Base-by-base conservation (phyloP, 2,797 vertebrate genomes). In the Naso thynnoides region DNA sequence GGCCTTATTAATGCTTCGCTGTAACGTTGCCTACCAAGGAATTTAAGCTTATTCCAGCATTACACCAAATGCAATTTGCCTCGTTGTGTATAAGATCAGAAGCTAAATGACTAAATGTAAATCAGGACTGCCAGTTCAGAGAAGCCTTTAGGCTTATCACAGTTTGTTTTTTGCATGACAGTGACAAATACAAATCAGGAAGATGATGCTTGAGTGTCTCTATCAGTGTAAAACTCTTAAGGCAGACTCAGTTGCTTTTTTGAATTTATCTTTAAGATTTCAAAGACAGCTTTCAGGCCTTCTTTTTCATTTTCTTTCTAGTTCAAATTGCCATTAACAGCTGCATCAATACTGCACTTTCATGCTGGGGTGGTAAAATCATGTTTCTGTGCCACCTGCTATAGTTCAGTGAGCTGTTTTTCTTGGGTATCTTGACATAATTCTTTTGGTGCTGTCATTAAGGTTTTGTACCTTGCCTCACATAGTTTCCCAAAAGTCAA, bases 401-500 rank as follows among this genome's bases (percentile, higher is more conserved):
- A 19, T 73, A 74, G 67, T 70, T 83, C 82, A 68, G 67, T 36
- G 7, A 57, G 44, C 59, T 26, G 62, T 72, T 86, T 86, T 83
- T 82, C 79, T 49, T 26, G 10, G 31, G 23, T 57, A 47, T 81
- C 82, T 56, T 66, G 61, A 84, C 74, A 72, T 47, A 56, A 68
- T 71, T 82, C 61, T 80, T 83, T 79, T 62, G 60, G 70, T 42
- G 39, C 0, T n/a, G 82, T 52, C 82, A 83, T 86, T 88, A 87
- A 68, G 79, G 76, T 81, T 86, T 89, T 84, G 84, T 78, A 87
- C 81, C 63, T 78, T 73, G 57, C 77, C 55, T 82, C 76, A 79
- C 81, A 44, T 26, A 59, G 61, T 71, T 84, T 81, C 50, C 29
- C 52, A 64, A 53, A 87, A 79, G 90, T 90, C 89, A 79, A 87